Base-by-base conservation (phyloP, 2,888 invertebrate species). In the Oithona nana region DNA sequence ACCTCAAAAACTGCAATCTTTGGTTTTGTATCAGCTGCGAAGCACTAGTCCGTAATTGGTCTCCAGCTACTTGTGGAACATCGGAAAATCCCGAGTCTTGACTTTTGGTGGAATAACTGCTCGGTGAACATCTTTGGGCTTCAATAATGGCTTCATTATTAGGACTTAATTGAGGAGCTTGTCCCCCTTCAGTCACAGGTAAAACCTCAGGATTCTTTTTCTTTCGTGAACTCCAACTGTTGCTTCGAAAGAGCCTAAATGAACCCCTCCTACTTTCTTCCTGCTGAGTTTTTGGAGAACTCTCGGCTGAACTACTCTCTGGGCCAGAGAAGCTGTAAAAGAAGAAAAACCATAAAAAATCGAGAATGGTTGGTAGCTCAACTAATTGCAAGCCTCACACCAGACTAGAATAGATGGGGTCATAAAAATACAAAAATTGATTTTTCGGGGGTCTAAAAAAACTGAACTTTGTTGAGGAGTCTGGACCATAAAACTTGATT, bases 61-160 rank as follows among this genome's bases (percentile, higher is more conserved):
- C 56, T n/a, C n/a, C 48, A 22, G 22, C 22, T 11, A 20, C 22
- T 24, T 62, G 56, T n/a, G 49, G n/a, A 3, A 31, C 30, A 26
- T 62, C 62, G 28, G 62, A 62, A 28, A 57, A 62, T 11, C 62
- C 62, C 13, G 56, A 56, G 11, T 62, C 62, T 28, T 62, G 62
- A 28, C 62, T 62, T 49, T 56, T 55, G 48, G 29, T 28, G 28
- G 49, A 48, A n/a, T 56, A 59, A 11, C 54, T 39, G 28, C 57
- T 59, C 11, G 59, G 59, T 16, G 59, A 59, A 28, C 49, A 59
- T 24, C 59, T 48, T 48, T 59, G n/a, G 28, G 22, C 50, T 22
- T 59, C 59, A 50, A 22, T 29, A 4, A 16, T 16, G 1, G 50
- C n/a, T 39, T 6, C 8, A 6, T 39, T 16, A 39, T 39, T 39